Evolutionary conservation across 2,888 invertebrate species (phyloP).

Genomic region (Tyria jacobaeae): DNA sequence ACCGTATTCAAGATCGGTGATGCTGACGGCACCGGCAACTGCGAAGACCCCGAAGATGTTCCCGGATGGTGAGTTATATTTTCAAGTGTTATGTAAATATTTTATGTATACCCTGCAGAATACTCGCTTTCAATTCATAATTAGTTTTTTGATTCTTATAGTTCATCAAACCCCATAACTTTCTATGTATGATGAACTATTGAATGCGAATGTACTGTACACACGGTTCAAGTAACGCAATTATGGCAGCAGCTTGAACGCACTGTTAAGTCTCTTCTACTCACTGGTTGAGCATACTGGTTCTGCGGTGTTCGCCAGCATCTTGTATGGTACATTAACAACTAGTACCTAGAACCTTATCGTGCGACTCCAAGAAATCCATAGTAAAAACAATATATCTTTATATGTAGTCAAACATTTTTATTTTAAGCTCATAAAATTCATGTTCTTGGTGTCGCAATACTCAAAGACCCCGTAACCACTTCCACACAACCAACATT

Average conservation of each 20-base stretch:
- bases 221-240: constrained; percentile 69
- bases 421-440: background rate
- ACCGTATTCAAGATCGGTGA: constrained; percentile 98
- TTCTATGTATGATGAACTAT: constrained; percentile 31
- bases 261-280: constrained; percentile 64
- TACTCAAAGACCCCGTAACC: constrained; percentile 64
- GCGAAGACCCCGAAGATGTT: constrained; percentile 98
- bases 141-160: no score
- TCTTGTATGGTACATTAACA: constrained; percentile 68
- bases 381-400: background rate
- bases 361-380: constrained; percentile 47
- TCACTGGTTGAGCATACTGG: constrained; percentile 71
- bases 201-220: constrained; percentile 59
- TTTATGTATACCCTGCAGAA: constrained; percentile 32
- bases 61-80: constrained; percentile 94
- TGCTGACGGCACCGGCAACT: constrained; percentile 95
- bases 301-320: constrained; percentile 67
- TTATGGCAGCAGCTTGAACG: constrained; percentile 70
- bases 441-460: constrained; percentile 50
- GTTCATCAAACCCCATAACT: no score
- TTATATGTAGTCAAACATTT: constrained; percentile 3
- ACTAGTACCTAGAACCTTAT: constrained; percentile 50
- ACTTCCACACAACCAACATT: constrained; percentile 70
- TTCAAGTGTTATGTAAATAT: constrained; percentile 38
- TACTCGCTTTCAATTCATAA: constrained; percentile 21